These are phyloP conservation scores for Selenia dentaria DNA, from an alignment of 2,888 invertebrate genomes.

Conservation along the genomic window DNA sequence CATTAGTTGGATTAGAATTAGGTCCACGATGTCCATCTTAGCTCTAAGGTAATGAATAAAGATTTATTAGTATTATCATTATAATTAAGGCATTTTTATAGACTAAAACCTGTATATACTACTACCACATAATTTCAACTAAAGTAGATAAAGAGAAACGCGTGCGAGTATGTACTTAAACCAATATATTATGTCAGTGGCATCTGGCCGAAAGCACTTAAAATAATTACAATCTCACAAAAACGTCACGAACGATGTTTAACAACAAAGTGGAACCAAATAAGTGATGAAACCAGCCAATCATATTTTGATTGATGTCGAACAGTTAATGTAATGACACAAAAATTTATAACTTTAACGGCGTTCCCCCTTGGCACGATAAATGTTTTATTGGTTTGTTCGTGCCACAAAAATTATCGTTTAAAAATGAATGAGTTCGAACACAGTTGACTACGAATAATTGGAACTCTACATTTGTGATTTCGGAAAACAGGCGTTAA, in stretches of 20 bases:
- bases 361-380: slow-evolving; percentile 13
- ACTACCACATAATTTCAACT: no score
- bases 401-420: slow-evolving; percentile 13
- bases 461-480: background rate
- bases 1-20: no score
- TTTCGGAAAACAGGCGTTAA: background rate
- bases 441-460: background rate
- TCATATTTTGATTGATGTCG: slow-evolving; percentile 54
- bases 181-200: slow-evolving; percentile 32
- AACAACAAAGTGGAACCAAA: slow-evolving; percentile 45
- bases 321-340: slow-evolving; percentile 37
- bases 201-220: slow-evolving; percentile 59
- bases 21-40: no score
- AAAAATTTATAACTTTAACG: slow-evolving; percentile 33
- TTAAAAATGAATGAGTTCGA: slow-evolving; percentile 15
- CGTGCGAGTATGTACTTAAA: background rate
- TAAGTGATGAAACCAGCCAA: slow-evolving; percentile 51
- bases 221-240: slow-evolving; percentile 65
- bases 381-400: slow-evolving; percentile 16
- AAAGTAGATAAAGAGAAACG: no score
- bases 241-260: slow-evolving; percentile 46
- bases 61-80: no score
- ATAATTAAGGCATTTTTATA: no score
- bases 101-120: no score
- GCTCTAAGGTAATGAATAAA: no score